phyloP scores from a whole-genome alignment of 2,888 invertebrate genomes.

The Tillus elongatus region DNA sequence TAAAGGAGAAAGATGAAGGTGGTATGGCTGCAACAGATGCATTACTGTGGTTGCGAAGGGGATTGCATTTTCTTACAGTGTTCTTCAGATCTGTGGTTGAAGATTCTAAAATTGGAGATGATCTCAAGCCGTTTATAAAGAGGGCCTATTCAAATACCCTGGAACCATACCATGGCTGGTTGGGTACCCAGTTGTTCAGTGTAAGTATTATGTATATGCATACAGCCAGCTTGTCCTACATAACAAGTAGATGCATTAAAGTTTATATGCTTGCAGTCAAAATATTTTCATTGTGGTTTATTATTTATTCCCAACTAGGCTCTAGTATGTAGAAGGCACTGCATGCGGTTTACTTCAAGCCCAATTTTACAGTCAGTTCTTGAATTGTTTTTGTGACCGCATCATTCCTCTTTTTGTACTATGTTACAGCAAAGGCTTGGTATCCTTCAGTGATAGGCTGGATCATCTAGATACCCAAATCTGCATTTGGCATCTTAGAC shows the following conservation, averaged over 20 bases:
- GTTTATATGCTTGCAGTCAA: too few relatives aligned
- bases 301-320: too few relatives aligned
- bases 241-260: too few relatives aligned
- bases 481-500: too few relatives aligned
- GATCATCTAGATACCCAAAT: too few relatives aligned
- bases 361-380: too few relatives aligned
- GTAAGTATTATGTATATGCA: slow-evolving; percentile 42
- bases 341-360: too few relatives aligned
- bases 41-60: slow-evolving; percentile 68
- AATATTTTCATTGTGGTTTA: slow-evolving; percentile 5
- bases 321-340: not conserved
- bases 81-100: slow-evolving; percentile 50
- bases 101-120: slow-evolving; percentile 45
- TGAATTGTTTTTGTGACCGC: too few relatives aligned
- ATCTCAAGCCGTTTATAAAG: slow-evolving; percentile 53
- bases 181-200: slow-evolving; percentile 63
- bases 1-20: slow-evolving; percentile 49
- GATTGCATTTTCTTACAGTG: slow-evolving; percentile 52
- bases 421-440: too few relatives aligned
- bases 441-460: too few relatives aligned
- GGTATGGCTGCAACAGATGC: slow-evolving; percentile 51
- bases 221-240: slow-evolving; percentile 8
- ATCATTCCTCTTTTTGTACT: too few relatives aligned
- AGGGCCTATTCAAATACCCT: slow-evolving; percentile 62
- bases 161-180: slow-evolving; percentile 66